Percentiles rank a stretch among this genome's conserved stretches.
phyloP scores from a whole-genome alignment of 2,888 invertebrate genomes.

The Epicampocera succincta region DNA sequence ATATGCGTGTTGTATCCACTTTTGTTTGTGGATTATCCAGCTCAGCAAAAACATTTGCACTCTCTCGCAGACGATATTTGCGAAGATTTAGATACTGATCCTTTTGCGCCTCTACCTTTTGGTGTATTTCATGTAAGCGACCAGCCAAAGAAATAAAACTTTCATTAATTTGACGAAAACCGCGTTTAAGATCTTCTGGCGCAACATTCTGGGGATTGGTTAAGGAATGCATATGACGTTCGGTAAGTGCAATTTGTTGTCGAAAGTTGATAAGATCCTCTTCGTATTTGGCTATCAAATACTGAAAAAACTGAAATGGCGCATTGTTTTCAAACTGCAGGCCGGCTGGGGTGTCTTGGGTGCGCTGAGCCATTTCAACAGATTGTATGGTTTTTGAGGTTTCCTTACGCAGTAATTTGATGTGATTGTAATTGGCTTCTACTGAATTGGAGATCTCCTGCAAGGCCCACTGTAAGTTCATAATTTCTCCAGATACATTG shows the following conservation, averaged over 20 bases:
- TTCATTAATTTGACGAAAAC: constrained; percentile 91
- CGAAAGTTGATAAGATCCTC: constrained; percentile 86
- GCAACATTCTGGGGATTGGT: constrained; percentile 85
- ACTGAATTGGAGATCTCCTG: constrained; percentile 80
- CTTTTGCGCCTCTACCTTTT: constrained; percentile 89
- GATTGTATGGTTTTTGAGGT: constrained; percentile 88
- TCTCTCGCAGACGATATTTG: constrained; percentile 87
- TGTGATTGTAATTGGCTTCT: constrained; percentile 79
- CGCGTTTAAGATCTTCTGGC: constrained; percentile 89
- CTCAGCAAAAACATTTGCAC: constrained; percentile 88
- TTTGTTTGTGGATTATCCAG: constrained; percentile 78
- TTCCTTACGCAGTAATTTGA: constrained; percentile 85
- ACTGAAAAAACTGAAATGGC: constrained; percentile 87
- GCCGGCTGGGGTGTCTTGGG: constrained; percentile 88
- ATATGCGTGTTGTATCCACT: constrained; percentile 80
- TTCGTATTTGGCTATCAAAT: constrained; percentile 87
- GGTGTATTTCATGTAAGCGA: constrained; percentile 90
- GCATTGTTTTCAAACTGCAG: constrained; percentile 89
- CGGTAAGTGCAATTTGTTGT: constrained; percentile 87
- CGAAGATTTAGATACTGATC: constrained; percentile 92
- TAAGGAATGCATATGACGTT: constrained; percentile 87
- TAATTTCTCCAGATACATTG: constrained; percentile 79
- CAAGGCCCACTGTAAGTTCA: constrained; percentile 77
- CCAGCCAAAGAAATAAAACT: constrained; percentile 94
- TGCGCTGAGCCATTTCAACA: constrained; percentile 90